Base-by-base conservation (phyloP, 1,140 invertebrate genomes). In the Dendrolimus kikuchii region DNA sequence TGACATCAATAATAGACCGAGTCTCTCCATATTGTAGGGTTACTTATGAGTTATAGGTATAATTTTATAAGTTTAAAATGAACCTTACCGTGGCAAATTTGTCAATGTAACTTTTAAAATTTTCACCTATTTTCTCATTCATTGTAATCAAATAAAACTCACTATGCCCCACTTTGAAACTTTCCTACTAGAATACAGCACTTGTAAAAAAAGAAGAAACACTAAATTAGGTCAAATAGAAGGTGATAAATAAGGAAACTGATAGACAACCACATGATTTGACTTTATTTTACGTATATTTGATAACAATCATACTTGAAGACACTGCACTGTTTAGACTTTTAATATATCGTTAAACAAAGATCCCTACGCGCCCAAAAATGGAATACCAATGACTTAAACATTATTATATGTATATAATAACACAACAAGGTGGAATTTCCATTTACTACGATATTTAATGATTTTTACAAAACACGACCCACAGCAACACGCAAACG, bases 61-160 rank as follows among this genome's bases (percentile, higher is more conserved):
- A 23, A 23, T 23, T 23, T 23, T n/a, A n/a, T n/a, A n/a, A n/a
- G n/a, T n/a, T 5, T 7, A 55, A 46, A 53, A 2, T 44, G 41
- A 44, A 39, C 36, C 49, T 75, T 74, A 84, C 82, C 73, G 68
- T 59, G 48, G 80, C 67, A 49, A 77, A 71, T 51, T 78, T 77
- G 57, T 80, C 81, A 67, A 86, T 81, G 68, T 86, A 86, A 62
- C 82, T 84, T 70, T 71, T 84, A 65, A 86, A 86, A 70, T 83
- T 86, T 59, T 77, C 67, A 49, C 74, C 72, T 55, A 77, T 85
- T 72, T 83, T 83, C 60, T 86, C 82, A 74, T 79, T 86, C 81
- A 86, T 86, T 80, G 64, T 83, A 69, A 64, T 70, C 68, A 71
- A 72, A 67, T 72, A 57, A 47, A 56, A 59, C 69, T 61, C 54